Evolutionary conservation across 2,797 vertebrate genomes (phyloP).

Genomic region (Betta splendens): DNA sequence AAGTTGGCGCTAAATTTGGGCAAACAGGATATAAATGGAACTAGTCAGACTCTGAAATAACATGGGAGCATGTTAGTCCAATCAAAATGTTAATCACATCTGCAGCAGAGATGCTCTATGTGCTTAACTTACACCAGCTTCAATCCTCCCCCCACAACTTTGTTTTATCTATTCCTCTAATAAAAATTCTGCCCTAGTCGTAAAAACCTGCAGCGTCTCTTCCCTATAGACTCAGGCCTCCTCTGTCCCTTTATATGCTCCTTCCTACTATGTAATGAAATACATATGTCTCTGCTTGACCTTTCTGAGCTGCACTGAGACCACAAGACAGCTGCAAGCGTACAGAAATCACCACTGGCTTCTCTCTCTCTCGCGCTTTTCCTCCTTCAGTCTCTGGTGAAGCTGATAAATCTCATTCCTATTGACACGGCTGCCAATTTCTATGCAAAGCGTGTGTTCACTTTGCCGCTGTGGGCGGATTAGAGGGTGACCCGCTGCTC

Average conservation of each 20-base stretch:
- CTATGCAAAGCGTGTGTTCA: slow-evolving; percentile 60
- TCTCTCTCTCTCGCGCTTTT: slow-evolving; percentile 2
- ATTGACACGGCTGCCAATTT: slow-evolving; percentile 60
- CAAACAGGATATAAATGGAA: slow-evolving; percentile 26
- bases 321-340: slow-evolving; percentile 49
- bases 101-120: slow-evolving; percentile 30
- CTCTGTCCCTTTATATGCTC: slow-evolving; percentile 24
- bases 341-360: slow-evolving; percentile 59
- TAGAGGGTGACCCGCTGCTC: slow-evolving; percentile 48
- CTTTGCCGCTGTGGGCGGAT: slow-evolving; percentile 50
- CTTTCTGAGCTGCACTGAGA: slow-evolving; percentile 48
- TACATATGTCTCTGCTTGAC: slow-evolving; percentile 72
- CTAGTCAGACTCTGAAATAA: slow-evolving; percentile 12
- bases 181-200: slow-evolving; percentile 19
- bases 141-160: slow-evolving; percentile 25
- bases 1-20: slow-evolving; percentile 9
- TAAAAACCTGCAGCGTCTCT: slow-evolving; percentile 12
- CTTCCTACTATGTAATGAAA: slow-evolving; percentile 52
- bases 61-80: background rate
- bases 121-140: slow-evolving; percentile 43
- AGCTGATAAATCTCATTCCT: slow-evolving; percentile 61
- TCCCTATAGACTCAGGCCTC: slow-evolving; percentile 35
- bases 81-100: slow-evolving; percentile 42
- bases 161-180: slow-evolving; percentile 9
- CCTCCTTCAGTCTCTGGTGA: slow-evolving; percentile 33